Conservation (phyloP, 1,140 invertebrate genomes). For the Saccostrea glomerata region DNA sequence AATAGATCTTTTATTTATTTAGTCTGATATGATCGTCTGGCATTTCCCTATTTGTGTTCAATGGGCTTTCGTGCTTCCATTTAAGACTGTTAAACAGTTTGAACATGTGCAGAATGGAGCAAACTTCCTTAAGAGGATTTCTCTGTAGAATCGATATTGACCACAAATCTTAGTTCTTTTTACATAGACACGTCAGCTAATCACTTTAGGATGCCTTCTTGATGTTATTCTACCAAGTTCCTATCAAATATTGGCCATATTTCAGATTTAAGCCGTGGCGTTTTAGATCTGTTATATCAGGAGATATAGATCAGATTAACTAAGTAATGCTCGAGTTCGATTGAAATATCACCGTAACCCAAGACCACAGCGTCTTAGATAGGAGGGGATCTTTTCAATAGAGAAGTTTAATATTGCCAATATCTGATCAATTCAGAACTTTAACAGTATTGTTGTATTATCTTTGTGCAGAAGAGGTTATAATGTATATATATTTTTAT, state of each 20-base stretch:
- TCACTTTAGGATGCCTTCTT: conserved; percentile 18
- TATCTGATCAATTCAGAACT: conserved; percentile 2
- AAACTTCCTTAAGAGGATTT: conserved; percentile 5
- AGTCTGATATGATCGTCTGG: not conserved
- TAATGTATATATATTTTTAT: conserved; percentile 18
- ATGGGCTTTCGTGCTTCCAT: not conserved
- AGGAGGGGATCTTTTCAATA: not conserved
- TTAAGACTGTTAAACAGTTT: conserved; percentile 8
- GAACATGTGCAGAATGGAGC: not conserved
- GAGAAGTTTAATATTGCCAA: conserved; percentile 3
- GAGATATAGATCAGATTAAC: conserved; percentile 20
- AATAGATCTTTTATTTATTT: conserved; percentile 13
- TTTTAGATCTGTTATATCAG: not conserved
- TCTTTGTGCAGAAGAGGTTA: not conserved
- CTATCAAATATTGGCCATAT: conserved; percentile 23
- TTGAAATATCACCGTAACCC: conserved; percentile 30
- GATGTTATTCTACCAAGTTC: not conserved
- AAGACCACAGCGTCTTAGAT: conserved; percentile 1
- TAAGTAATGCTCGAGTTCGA: conserved; percentile 20
- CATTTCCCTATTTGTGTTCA: not conserved
- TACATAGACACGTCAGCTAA: not conserved
- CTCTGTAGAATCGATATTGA: not conserved
- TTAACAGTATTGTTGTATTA: not conserved
- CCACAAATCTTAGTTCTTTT: not conserved
- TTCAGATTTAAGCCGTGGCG: conserved; percentile 16